Evolutionary conservation across 2,113 vertebrate species (phyloP).

Genomic region (Rhinichthys klamathensis): DNA sequence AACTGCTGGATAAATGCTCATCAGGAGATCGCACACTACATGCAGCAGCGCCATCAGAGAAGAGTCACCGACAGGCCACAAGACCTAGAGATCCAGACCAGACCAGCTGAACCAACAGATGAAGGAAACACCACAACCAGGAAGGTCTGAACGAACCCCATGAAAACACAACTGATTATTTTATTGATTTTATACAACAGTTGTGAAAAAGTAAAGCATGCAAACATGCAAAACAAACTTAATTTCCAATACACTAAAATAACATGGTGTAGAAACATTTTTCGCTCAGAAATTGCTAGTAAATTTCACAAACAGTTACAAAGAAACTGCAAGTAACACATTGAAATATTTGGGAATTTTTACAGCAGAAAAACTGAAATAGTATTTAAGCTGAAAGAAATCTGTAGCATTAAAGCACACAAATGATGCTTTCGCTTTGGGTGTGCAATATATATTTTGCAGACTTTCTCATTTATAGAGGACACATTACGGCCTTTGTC

Average conservation of each 20-base stretch:
- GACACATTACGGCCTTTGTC: too few relatives aligned
- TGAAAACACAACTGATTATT: constrained; percentile 26
- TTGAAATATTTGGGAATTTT: too few relatives aligned
- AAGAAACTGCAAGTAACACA: too few relatives aligned
- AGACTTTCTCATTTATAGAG: too few relatives aligned
- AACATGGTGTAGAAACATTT: too few relatives aligned
- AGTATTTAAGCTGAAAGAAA: too few relatives aligned
- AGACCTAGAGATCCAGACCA: constrained; percentile 64
- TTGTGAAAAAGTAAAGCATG: not conserved
- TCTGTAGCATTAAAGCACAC: too few relatives aligned
- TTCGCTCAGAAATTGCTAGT: too few relatives aligned
- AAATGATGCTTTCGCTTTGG: too few relatives aligned
- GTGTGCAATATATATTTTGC: too few relatives aligned
- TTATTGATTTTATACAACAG: not conserved
- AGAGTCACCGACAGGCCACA: constrained; percentile 68
- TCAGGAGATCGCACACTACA: constrained; percentile 83
- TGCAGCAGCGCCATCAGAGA: constrained; percentile 80
- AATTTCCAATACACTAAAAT: not conserved
- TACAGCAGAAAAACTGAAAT: too few relatives aligned
- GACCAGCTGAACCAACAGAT: constrained; percentile 65
- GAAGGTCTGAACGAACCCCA: constrained; percentile 53
- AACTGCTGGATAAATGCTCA: not conserved
- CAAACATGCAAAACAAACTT: not conserved
- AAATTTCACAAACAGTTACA: too few relatives aligned
- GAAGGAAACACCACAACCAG: constrained; percentile 22